phyloP scores from a whole-genome alignment of 2,113 vertebrate genomes.

The Harpagus bidentatus region DNA sequence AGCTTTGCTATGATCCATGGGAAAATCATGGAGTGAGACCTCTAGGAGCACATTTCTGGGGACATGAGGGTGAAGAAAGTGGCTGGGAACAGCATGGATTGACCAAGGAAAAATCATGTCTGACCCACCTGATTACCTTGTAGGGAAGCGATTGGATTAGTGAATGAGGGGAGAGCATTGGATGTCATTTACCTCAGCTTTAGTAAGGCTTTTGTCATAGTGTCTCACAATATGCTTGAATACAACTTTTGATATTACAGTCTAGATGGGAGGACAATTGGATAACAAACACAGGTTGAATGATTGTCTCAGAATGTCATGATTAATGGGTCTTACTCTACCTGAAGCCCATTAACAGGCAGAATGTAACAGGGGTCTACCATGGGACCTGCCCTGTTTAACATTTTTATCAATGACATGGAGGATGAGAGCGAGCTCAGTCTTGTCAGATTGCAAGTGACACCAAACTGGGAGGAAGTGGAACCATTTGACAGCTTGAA shows the following conservation, averaged over 20 bases:
- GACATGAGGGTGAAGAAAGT: not conserved
- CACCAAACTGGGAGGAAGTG: not conserved
- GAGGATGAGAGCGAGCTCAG: not conserved
- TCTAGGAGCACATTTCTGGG: not conserved
- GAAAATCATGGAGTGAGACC: not conserved
- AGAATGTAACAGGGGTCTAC: not conserved
- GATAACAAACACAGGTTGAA: not conserved
- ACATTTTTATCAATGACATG: not conserved
- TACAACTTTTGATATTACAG: not conserved
- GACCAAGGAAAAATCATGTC: not conserved
- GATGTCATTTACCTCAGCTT: not conserved
- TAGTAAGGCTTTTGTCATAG: not conserved
- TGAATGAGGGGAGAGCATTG: not conserved
- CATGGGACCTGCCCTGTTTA: not conserved
- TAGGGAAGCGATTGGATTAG: not conserved
- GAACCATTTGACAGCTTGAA: not conserved
- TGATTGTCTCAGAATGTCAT: not conserved
- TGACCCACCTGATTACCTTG: not conserved
- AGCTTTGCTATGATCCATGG: not conserved
- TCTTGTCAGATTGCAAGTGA: not conserved
- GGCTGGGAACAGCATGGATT: not conserved
- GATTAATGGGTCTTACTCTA: not conserved
- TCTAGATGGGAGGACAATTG: not conserved
- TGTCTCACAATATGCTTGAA: not conserved
- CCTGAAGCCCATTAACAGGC: not conserved